Evolutionary conservation across 1,140 invertebrate genomes (phyloP), one percentile per base, ranked within the genome.

Genomic region (Copidosoma floridanum): DNA sequence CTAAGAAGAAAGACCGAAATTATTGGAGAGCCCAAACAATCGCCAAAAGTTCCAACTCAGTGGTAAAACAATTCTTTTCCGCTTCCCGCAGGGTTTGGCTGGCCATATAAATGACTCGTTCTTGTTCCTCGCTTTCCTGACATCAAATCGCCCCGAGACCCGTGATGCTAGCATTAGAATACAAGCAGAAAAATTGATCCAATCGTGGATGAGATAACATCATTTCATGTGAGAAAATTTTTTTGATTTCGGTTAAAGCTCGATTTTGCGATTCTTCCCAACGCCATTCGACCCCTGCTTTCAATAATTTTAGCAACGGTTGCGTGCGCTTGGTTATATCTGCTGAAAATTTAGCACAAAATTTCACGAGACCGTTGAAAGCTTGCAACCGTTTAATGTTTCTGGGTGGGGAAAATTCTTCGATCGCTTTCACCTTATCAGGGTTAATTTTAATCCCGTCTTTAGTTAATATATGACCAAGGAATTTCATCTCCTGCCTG

Each of bases 321-420:
- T 16, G 27, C 1, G 82, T 59, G 72, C 72, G 23, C 8, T 7
- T 7, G 14, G 46, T 6, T 4, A 48, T 4, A 14, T 26, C 10
- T 2, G 12, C 3, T 3, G 46, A 7, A 16, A 48, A 48, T 14
- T n/a, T 26, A 6, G 70, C 53, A 50, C 79, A 75, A 65, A 70
- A 82, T 23, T 77, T 77, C 0, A 75, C 60, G 8, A 82, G 52
- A 0, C 79, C 80, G 26, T 82, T 57, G 57, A 81, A 82, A 43
- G 71, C 68, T 59, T 71, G 68, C 5, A 80, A 40, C 46, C 75
- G 64, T 63, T 71, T 73, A 7, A 68, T 59, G 32, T 67, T 77
- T 8, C 43, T 65, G 0, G 77, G 77, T 2, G 26, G 23, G 4
- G 65, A 67, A 60, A 67, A 74, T 7, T 66, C 48, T n/a, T 63